Base-by-base conservation (phyloP, 1,140 invertebrate genomes). In the Stegodyphus mimosarum region DNA sequence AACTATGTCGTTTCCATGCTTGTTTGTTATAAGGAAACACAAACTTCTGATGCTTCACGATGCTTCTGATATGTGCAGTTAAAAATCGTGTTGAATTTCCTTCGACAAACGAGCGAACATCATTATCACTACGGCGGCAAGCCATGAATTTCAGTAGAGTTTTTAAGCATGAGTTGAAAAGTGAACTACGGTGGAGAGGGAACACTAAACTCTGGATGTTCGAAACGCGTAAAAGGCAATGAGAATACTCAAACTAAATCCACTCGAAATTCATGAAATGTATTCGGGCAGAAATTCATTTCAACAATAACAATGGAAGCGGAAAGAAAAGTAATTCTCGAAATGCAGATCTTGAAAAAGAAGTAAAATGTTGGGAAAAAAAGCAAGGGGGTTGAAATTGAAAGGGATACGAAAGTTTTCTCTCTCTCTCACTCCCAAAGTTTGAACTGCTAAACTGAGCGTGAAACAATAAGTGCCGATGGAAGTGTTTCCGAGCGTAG, bases 391-490 rank as follows among this genome's bases (percentile, higher is more conserved):
- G 51, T 13, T 49, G 10, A 77, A 33, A 33, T 33, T 33, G 33
- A 69, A 53, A 78, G 50, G 64, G 53, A 69, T n/a, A 67, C 18
- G 50, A 49, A 63, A 81, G 17, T 81, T 81, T 81, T 81, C 48
- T 18, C 69, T 49, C 33, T 33, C 49, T 18, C 9, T 79, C 66
- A 55, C 77, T 70, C 64, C n/a, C 64, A 15, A 55, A 81, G 69
- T 81, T 81, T 81, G 78, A 81, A 72, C 78, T 70, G 78, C 66
- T 81, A 81, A 81, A 81, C 78, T 81, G 67, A 63, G 78, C 78
- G 78, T 81, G 52, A 72, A 81, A 71, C 78, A 81, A 81, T 81
- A 81, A 81, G 78, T 69, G 78, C 69, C 70, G 55, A 72, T 81
- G 78, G 69, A 72, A 72, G 69, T 81, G 78, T 72, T 69, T 81